Evolutionary conservation across 2,888 invertebrate genomes (phyloP).

Genomic region (Papilio gigon): DNA sequence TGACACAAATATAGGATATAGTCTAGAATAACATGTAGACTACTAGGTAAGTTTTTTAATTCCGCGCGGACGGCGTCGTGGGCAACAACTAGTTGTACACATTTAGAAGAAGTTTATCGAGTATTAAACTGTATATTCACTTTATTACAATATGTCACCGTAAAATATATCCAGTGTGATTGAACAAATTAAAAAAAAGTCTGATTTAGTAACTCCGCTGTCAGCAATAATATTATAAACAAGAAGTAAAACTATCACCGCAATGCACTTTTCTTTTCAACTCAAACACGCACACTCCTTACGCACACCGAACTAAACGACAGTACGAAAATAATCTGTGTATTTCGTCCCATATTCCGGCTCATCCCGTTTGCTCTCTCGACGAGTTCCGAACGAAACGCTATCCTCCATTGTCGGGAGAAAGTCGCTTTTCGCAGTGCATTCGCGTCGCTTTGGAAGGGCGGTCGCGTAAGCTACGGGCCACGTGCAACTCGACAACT

Average conservation of each 20-base stretch:
- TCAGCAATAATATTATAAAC: background rate
- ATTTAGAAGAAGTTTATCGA: too few species aligned
- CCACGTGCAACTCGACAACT: slow-evolving; percentile 80
- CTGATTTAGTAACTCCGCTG: background rate
- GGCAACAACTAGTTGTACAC: too few species aligned
- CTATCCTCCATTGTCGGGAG: slow-evolving; percentile 65
- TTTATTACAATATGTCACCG: too few species aligned
- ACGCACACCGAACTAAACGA: slow-evolving; percentile 66
- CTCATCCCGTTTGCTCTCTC: slow-evolving; percentile 64
- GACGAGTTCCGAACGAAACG: slow-evolving; percentile 65
- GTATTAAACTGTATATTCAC: too few species aligned
- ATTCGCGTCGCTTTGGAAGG: slow-evolving; percentile 72
- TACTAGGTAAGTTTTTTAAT: too few species aligned
- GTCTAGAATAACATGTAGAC: too few species aligned
- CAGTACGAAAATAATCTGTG: slow-evolving; percentile 78
- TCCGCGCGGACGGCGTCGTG: too few species aligned
- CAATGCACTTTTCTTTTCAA: slow-evolving; percentile 72
- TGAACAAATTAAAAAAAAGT: background rate
- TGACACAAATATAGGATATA: too few species aligned
- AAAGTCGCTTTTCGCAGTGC: slow-evolving; percentile 75
- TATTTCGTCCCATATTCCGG: slow-evolving; percentile 76
- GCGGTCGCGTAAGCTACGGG: slow-evolving; percentile 79
- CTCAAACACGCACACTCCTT: slow-evolving; percentile 59
- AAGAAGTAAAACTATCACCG: slow-evolving; percentile 50
- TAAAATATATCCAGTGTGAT: too few species aligned